Conservation (phyloP, 2,113 vertebrate genomes). For the Coptodon rendalli region DNA sequence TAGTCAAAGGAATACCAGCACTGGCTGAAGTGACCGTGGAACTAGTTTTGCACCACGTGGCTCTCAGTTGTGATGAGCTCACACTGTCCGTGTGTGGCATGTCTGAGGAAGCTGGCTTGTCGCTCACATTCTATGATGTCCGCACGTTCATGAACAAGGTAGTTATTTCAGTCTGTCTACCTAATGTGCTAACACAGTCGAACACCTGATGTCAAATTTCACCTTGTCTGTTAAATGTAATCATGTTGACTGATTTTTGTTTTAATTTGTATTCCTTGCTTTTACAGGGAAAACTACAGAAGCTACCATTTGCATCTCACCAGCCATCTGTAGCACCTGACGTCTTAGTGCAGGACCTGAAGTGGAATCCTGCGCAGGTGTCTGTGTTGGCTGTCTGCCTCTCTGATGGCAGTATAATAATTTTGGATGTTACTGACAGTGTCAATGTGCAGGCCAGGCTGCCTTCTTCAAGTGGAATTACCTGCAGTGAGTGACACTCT, state of each 20-base stretch:
- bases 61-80: conserved; percentile 89
- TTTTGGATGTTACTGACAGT: conserved; percentile 81
- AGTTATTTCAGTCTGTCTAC: background rate
- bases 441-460: conserved; percentile 76
- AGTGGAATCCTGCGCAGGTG: conserved; percentile 84
- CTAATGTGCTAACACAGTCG: background rate
- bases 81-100: conserved; percentile 84
- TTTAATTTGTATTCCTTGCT: background rate
- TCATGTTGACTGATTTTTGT: background rate
- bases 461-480: conserved; percentile 78
- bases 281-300: conserved; percentile 77
- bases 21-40: conserved; percentile 75
- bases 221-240: background rate
- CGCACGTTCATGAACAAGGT: conserved; percentile 90
- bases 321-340: conserved; percentile 67
- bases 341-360: conserved; percentile 80
- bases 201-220: background rate
- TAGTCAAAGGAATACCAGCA: conserved; percentile 76
- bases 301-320: conserved; percentile 81
- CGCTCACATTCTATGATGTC: conserved; percentile 87
- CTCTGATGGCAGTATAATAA: conserved; percentile 85
- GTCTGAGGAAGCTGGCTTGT: conserved; percentile 69
- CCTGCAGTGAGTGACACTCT: conserved; percentile 77
- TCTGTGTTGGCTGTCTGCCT: conserved; percentile 81
- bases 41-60: conserved; percentile 81